Conservation (phyloP, 2,113 vertebrate species). For the Mola mola region DNA sequence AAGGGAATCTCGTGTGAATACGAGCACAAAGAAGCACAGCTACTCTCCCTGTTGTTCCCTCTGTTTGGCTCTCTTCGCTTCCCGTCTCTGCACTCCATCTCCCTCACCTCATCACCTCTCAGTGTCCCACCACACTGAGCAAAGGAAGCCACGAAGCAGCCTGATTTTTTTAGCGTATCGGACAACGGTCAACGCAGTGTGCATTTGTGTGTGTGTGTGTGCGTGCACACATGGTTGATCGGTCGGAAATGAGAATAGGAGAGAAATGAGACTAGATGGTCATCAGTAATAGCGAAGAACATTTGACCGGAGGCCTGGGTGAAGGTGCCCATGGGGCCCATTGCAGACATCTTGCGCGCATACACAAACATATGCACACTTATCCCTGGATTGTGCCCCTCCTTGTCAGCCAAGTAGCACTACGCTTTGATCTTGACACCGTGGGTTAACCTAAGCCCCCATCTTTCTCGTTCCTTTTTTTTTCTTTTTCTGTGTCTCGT, state of each 20-base stretch:
- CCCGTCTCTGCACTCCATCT: conserved; percentile 72
- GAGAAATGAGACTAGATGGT: conserved; percentile 49
- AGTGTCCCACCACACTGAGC: conserved; percentile 52
- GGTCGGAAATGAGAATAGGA: conserved; percentile 35
- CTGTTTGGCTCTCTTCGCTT: conserved; percentile 14
- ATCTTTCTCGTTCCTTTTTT: conserved; percentile 37
- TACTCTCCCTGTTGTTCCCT: conserved; percentile 38
- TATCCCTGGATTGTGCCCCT: conserved; percentile 72
- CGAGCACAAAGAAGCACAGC: conserved; percentile 24
- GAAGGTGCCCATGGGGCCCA: conserved; percentile 60
- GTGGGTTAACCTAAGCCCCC: conserved; percentile 70
- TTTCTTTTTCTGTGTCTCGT: conserved; percentile 14
- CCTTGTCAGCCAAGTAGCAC: conserved; percentile 74
- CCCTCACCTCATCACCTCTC: conserved; percentile 77
- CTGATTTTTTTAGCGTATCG: conserved; percentile 61
- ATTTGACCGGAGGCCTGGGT: conserved; percentile 48
- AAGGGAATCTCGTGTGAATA: conserved; percentile 36
- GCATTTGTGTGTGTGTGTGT: conserved; percentile 11
- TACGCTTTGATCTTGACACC: conserved; percentile 84
- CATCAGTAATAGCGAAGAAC: conserved; percentile 50
- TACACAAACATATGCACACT: conserved; percentile 56
- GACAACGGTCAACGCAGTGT: conserved; percentile 27
- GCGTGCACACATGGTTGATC: conserved; percentile 12
- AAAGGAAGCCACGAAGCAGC: conserved; percentile 47
- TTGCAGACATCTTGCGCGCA: conserved; percentile 45